These are phyloP conservation scores for Hirtodrosophila alboralis DNA, from an alignment of 2,888 invertebrate genomes.

Conservation along the genomic window DNA sequence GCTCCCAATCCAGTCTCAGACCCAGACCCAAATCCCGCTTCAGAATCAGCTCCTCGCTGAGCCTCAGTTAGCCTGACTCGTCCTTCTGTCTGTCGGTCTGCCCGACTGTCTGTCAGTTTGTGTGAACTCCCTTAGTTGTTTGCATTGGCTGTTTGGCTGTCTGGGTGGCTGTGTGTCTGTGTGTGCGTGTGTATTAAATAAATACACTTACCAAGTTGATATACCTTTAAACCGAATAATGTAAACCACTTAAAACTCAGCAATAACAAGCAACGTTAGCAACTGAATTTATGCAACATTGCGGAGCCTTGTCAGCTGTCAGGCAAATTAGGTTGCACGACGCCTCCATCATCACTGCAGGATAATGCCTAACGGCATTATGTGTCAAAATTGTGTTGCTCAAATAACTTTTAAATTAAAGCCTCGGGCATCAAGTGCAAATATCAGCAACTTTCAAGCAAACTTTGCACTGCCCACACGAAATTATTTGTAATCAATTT, in stretches of 20 bases:
- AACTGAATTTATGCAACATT: conserved; percentile 62
- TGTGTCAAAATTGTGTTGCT: conserved; percentile 74
- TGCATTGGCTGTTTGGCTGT: conserved; percentile 23
- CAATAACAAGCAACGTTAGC: conserved; percentile 59
- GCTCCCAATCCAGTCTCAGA: conserved; percentile 7
- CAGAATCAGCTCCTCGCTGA: conserved; percentile 20
- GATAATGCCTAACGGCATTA: conserved; percentile 60
- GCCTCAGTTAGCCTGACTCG: conserved; percentile 13
- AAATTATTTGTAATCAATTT: conserved; percentile 75
- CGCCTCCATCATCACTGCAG: conserved; percentile 17
- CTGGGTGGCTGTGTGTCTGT: conserved; percentile 27
- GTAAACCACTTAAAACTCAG: conserved; percentile 75
- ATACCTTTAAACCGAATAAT: conserved; percentile 78
- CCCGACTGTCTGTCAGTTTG: conserved; percentile 19
- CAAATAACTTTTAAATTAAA: conserved; percentile 76
- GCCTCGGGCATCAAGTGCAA: conserved; percentile 54
- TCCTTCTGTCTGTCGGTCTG: conserved; percentile 22
- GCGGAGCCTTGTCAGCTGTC: conserved; percentile 34
- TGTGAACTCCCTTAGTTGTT: background rate
- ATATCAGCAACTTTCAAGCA: conserved; percentile 44
- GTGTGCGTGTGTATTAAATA: conserved; percentile 71
- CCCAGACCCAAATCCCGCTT: conserved; percentile 3
- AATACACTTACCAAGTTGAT: conserved; percentile 78
- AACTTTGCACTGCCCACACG: conserved; percentile 37
- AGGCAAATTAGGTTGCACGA: conserved; percentile 67